Percentiles rank a stretch among this genome's conserved stretches.
Conservation (phyloP, 2,113 vertebrate genomes). For the Clarias macrocephalus region DNA sequence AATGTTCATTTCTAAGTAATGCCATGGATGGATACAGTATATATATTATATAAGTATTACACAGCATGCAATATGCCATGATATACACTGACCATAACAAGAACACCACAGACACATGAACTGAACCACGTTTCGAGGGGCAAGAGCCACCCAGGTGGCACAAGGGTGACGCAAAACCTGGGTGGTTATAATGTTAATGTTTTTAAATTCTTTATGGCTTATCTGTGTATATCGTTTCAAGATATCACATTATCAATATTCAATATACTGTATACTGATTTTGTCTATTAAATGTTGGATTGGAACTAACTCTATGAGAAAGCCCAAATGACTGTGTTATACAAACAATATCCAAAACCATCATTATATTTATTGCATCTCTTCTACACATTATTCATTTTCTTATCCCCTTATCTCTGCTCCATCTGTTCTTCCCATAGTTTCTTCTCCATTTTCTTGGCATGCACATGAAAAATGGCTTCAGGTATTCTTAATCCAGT, state of each 20-base stretch:
- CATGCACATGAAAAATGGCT: conserved; percentile 17
- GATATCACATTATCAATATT: neutral
- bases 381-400: neutral
- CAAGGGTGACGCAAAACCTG: no score
- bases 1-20: no score
- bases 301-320: neutral
- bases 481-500: neutral
- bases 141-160: no score
- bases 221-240: neutral
- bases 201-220: no score
- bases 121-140: no score
- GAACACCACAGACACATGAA: no score
- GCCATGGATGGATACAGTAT: no score
- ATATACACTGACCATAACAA: no score
- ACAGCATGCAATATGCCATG: no score
- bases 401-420: neutral
- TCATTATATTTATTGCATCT: neutral
- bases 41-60: no score
- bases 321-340: neutral
- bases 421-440: conserved; percentile 11
- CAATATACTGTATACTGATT: neutral
- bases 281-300: neutral
- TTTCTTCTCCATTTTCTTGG: conserved; percentile 7
- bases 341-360: neutral
- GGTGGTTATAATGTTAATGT: no score